Base-by-base conservation (phyloP, 2,113 vertebrate species). In the Pitta sordida region DNA sequence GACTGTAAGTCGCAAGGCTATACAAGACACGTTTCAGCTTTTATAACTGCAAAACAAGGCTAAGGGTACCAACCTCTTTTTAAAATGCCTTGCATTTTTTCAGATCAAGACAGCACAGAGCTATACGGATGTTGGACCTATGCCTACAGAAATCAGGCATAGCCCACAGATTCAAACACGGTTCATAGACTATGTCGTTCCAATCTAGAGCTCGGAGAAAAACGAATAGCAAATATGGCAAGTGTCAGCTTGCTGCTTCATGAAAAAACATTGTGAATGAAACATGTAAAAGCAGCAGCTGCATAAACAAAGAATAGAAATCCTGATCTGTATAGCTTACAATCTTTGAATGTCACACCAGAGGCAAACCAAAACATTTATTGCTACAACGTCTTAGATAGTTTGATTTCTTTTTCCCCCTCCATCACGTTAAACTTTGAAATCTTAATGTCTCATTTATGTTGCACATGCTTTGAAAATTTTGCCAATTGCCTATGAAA, bases 231-330 rank as follows among this genome's bases (percentile, higher is more conserved):
- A 93, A 56, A 91, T 3, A n/a, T 43, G 68, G 94, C 96, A 96
- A 96, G 93, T 71, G 41, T 70, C 59, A 91, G 82, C 90, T 95
- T 95, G 96, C 78, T 88, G 71, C 80, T 97, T 96, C 95, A 88
- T 88, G 81, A 48, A 73, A 92, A 92, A 93, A 49, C 77, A 44
- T 77, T 89, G 65, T 96, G 94, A 98, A 96, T 96, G 96, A 95
- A 97, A 95, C 90, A 90, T 22, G 60, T 73, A 94, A 91, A 65
- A 85, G 80, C 80, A 95, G 78, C 93, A 97, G 94, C 94, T 97
- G 96, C 82, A 70, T 59, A 63, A 74, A 9, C 90, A 97, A 93
- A 94, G 69, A 93, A 88, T 48, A 93, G 68, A 94, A 96, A 95
- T 88, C 84, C 56, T 58, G 58, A 59, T 85, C 86, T 93, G 65